Evolutionary conservation across 2,888 invertebrate species (phyloP).

Genomic region (Aphidoletes aphidimyza): DNA sequence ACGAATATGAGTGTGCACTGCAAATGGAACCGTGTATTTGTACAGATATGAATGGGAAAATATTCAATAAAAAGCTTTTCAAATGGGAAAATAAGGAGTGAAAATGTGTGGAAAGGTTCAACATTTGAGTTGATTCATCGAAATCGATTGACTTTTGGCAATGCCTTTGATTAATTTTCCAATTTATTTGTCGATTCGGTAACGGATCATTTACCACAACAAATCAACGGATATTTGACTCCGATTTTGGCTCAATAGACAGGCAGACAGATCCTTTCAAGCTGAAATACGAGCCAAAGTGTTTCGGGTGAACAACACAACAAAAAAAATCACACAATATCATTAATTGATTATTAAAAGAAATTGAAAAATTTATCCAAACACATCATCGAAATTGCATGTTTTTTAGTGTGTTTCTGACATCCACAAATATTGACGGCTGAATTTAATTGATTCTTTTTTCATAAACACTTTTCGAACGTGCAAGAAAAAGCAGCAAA

Average conservation of each 20-base stretch:
- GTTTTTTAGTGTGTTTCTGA: no score
- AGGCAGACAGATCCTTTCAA: neutral
- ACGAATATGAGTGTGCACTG: neutral
- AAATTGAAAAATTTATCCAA: neutral
- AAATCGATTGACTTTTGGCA: neutral
- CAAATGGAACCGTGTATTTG: no score
- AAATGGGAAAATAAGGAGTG: no score
- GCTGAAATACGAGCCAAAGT: slow-evolving; percentile 6
- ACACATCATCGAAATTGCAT: no score
- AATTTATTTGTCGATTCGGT: neutral
- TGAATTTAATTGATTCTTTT: no score
- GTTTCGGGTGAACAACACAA: no score
- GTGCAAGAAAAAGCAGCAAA: neutral
- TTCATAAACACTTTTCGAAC: neutral
- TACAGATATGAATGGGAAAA: no score
- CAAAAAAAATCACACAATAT: no score
- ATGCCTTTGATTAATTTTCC: neutral
- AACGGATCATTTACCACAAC: slow-evolving; percentile 16
- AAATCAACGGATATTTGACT: neutral
- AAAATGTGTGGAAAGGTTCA: no score
- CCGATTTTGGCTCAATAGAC: neutral
- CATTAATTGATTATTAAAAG: neutral
- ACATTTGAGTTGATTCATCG: neutral
- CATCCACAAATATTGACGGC: no score
- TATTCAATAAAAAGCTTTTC: no score